Evolutionary conservation across 1,140 invertebrate genomes (phyloP).

Genomic region (Drosophila pachea): DNA sequence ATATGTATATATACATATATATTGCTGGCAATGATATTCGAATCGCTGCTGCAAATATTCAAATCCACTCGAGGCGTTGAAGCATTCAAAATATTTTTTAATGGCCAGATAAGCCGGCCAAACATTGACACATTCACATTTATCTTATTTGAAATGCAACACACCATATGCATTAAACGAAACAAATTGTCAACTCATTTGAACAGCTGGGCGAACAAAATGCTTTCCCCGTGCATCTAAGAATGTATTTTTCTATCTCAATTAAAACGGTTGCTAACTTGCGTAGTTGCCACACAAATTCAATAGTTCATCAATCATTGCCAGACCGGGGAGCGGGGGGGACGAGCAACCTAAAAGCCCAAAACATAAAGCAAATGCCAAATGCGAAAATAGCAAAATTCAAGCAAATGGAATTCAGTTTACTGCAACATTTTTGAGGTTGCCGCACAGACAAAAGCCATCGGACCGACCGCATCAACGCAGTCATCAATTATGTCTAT

Average conservation of each 20-base stretch:
- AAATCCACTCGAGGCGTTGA: conserved; percentile 40
- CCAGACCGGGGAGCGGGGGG: neutral
- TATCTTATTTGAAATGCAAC: conserved; percentile 24
- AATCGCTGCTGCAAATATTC: conserved; percentile 6
- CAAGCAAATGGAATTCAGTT: conserved; percentile 34
- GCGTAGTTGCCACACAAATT: conserved; percentile 20
- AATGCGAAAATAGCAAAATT: conserved; percentile 25
- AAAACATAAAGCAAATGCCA: conserved; percentile 18
- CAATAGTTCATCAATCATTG: conserved; percentile 45
- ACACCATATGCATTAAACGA: conserved; percentile 27
- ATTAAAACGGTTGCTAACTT: conserved; percentile 34
- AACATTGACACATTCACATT: conserved; percentile 28
- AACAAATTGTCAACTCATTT: conserved; percentile 19
- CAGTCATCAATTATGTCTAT: conserved; percentile 49
- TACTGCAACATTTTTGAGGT: conserved; percentile 40
- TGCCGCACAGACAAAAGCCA: conserved; percentile 33
- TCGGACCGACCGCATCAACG: conserved; percentile 25
- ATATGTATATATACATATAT: conserved; percentile 9
- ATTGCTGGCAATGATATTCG: neutral
- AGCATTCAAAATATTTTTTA: conserved; percentile 42
- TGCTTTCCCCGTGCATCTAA: neutral
- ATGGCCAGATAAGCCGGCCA: conserved; percentile 23
- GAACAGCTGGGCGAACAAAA: neutral
- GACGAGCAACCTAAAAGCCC: neutral
- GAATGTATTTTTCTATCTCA: conserved; percentile 33